phyloP scores from a whole-genome alignment of 2,113 vertebrate genomes.

The Equus przewalskii region DNA sequence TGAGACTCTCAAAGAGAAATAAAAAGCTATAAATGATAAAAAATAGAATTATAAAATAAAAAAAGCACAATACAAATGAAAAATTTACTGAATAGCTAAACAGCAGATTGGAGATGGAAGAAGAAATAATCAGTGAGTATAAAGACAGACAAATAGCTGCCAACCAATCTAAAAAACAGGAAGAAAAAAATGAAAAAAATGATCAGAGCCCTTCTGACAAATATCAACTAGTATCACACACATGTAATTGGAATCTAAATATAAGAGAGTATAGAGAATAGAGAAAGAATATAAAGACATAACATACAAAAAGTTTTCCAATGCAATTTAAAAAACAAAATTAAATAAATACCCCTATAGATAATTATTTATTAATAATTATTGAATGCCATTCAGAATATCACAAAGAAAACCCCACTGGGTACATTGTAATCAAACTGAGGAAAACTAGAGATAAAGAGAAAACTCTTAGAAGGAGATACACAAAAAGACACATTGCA shows the following conservation, averaged over 20 bases:
- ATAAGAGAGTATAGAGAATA: not conserved
- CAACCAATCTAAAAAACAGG: too few species aligned
- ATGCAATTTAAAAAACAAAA: not conserved
- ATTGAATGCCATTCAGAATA: not conserved
- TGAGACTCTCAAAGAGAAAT: too few species aligned
- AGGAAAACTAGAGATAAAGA: not conserved
- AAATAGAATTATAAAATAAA: too few species aligned
- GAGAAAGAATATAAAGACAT: not conserved
- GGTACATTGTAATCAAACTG: not conserved
- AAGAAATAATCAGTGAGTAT: too few species aligned
- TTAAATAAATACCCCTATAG: not conserved
- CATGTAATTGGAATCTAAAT: not conserved
- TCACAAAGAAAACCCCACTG: not conserved
- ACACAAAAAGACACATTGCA: not conserved
- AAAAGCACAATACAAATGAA: too few species aligned
- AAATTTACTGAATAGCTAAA: too few species aligned
- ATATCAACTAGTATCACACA: not conserved
- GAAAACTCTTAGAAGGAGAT: too few species aligned
- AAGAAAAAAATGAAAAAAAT: too few species aligned
- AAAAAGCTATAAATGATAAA: too few species aligned
- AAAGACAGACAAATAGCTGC: too few species aligned
- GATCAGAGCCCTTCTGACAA: too few species aligned
- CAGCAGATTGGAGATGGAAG: too few species aligned
- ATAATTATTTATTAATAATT: not conserved
- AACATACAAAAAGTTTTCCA: not conserved